Percentiles rank a stretch among this genome's conserved stretches.
Evolutionary conservation across 2,888 invertebrate genomes (phyloP).

Genomic region (Hemithea aestivaria): DNA sequence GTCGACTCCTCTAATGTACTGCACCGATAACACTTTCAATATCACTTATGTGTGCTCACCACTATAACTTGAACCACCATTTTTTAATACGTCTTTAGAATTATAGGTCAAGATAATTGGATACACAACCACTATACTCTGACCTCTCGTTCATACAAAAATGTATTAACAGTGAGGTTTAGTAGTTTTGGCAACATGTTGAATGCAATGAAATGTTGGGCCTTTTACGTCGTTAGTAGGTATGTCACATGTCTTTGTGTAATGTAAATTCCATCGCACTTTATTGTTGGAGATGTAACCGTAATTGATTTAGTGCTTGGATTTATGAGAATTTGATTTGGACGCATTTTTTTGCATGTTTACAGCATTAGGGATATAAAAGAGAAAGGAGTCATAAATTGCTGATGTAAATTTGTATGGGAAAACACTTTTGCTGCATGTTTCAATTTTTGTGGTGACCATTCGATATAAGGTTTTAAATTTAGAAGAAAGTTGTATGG

Average conservation of each 20-base stretch:
- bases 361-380: constrained; percentile 23
- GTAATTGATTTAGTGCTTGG: constrained; percentile 55
- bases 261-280: constrained; percentile 63
- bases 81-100: constrained; percentile 5
- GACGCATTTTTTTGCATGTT: constrained; percentile 30
- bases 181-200: constrained; percentile 39
- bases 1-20: constrained; percentile 76
- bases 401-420: no score
- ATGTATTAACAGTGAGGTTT: constrained; percentile 1
- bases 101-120: constrained; percentile 23
- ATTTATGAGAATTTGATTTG: constrained; percentile 20
- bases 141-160: constrained; percentile 27
- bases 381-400: no score
- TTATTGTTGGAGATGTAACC: constrained; percentile 57
- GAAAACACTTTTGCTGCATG: no score
- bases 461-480: no score
- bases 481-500: no score
- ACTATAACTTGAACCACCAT: constrained; percentile 36
- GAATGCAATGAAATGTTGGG: constrained; percentile 54
- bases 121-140: constrained; percentile 32
- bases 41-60: constrained; percentile 57
- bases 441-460: no score
- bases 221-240: constrained; percentile 66
- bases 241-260: constrained; percentile 60
- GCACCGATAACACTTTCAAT: constrained; percentile 72